Evolutionary conservation across 2,113 vertebrate genomes (phyloP).

Genomic region (Plecotus auritus): DNA sequence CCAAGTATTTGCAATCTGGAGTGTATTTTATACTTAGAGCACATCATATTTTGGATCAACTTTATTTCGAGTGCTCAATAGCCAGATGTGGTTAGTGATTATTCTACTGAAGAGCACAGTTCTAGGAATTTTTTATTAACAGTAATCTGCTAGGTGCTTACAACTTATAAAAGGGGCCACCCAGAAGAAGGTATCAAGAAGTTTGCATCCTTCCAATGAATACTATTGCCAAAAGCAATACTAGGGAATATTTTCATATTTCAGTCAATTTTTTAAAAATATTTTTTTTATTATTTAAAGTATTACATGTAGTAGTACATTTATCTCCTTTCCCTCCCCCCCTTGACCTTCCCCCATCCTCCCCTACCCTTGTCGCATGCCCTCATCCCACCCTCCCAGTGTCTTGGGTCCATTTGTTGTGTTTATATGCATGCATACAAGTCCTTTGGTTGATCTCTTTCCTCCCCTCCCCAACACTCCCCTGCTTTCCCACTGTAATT

Average conservation of each 20-base stretch:
- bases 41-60: not conserved
- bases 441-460: too few relatives aligned
- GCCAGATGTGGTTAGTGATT: not conserved
- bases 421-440: too few relatives aligned
- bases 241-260: not conserved
- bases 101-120: not conserved
- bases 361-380: too few relatives aligned
- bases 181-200: not conserved
- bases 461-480: too few relatives aligned
- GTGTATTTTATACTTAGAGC: not conserved
- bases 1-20: not conserved
- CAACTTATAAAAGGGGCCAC: not conserved
- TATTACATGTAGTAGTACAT: too few relatives aligned
- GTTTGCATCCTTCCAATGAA: conserved; percentile 16
- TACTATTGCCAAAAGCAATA: not conserved
- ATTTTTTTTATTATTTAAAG: too few relatives aligned
- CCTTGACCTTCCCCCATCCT: too few relatives aligned
- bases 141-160: not conserved
- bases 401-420: too few relatives aligned
- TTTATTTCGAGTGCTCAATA: not conserved
- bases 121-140: conserved; percentile 7
- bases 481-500: too few relatives aligned
- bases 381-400: too few relatives aligned
- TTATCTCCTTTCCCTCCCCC: too few relatives aligned
- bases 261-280: not conserved